phyloP scores from a whole-genome alignment of 2,888 invertebrate species.

The Synanthedon myopaeformis region DNA sequence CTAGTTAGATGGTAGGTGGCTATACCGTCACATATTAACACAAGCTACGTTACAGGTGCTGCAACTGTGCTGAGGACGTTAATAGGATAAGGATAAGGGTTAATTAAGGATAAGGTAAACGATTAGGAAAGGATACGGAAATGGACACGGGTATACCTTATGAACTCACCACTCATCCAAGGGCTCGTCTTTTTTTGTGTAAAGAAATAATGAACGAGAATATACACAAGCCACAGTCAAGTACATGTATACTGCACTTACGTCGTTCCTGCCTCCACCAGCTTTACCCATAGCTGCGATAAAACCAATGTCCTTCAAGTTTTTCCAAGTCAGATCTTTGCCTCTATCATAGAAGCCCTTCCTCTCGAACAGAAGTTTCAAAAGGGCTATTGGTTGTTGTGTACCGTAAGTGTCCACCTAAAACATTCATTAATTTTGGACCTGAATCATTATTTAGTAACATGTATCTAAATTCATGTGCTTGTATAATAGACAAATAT shows the following conservation, averaged over 20 bases:
- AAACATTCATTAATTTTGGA: neutral
- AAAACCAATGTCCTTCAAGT: constrained; percentile 84
- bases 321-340: constrained; percentile 91
- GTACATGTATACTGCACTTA: constrained; percentile 16
- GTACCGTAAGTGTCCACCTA: constrained; percentile 86
- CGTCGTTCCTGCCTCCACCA: constrained; percentile 89
- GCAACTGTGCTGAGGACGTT: too few relatives aligned
- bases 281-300: constrained; percentile 89
- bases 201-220: neutral
- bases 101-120: too few relatives aligned
- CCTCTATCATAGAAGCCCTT: constrained; percentile 91
- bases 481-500: too few relatives aligned
- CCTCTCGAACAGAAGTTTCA: constrained; percentile 90
- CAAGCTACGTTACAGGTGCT: too few relatives aligned
- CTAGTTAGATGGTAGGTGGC: too few relatives aligned
- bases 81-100: too few relatives aligned
- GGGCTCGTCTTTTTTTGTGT: neutral
- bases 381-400: constrained; percentile 91
- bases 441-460: neutral
- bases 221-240: too few relatives aligned
- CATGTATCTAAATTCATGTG: neutral
- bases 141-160: too few relatives aligned
- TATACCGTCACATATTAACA: too few relatives aligned
- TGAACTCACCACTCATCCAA: too few relatives aligned
- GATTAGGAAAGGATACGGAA: too few relatives aligned